A percentile compares a stretch with the other conserved stretches of the same genome.
These are phyloP conservation scores for Aquatica leii DNA, from an alignment of 2,888 invertebrate species.

Conservation along the genomic window DNA sequence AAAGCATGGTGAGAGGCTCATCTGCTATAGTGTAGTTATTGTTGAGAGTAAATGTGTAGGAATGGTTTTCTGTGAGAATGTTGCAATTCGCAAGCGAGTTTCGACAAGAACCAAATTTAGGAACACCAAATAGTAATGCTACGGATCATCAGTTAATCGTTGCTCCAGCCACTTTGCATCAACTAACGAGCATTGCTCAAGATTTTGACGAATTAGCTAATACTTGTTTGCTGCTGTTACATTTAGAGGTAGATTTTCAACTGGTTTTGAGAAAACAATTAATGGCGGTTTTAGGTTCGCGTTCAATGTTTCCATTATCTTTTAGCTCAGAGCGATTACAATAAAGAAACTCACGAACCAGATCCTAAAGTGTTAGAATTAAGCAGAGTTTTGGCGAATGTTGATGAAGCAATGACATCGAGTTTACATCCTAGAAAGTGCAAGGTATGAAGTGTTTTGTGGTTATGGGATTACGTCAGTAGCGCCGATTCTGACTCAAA, in stretches of 20 bases:
- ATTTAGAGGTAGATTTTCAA: slow-evolving; percentile 79
- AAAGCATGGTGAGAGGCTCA: slow-evolving; percentile 76
- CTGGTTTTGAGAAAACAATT: slow-evolving; percentile 10
- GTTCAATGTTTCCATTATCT: slow-evolving; percentile 97
- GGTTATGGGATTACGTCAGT: too few relatives aligned
- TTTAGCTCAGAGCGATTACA: slow-evolving; percentile 61
- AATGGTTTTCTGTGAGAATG: slow-evolving; percentile 80
- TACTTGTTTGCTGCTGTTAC: slow-evolving; percentile 88
- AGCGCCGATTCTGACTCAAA: too few relatives aligned
- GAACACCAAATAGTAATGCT: slow-evolving; percentile 55
- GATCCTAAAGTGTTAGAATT: slow-evolving; percentile 80
- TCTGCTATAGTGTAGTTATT: too few relatives aligned
- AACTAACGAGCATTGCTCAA: slow-evolving; percentile 73
- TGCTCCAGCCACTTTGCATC: slow-evolving; percentile 68
- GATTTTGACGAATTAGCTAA: slow-evolving; percentile 90
- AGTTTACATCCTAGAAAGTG: slow-evolving; percentile 80
- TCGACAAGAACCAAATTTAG: slow-evolving; percentile 61
- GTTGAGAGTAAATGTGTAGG: too few relatives aligned
- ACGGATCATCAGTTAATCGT: slow-evolving; percentile 50
- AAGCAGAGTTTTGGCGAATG: slow-evolving; percentile 77
- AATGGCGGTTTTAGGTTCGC: slow-evolving; percentile 75
- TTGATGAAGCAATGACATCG: slow-evolving; percentile 79
- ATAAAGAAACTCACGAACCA: slow-evolving; percentile 78
- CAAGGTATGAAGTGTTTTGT: slow-evolving; percentile 73
- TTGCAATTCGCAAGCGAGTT: slow-evolving; percentile 67